A percentile compares a stretch with the other conserved stretches of the same genome.
These are phyloP conservation scores for Coleophora deauratella DNA, from an alignment of 2,888 invertebrate genomes.

Conservation along the genomic window DNA sequence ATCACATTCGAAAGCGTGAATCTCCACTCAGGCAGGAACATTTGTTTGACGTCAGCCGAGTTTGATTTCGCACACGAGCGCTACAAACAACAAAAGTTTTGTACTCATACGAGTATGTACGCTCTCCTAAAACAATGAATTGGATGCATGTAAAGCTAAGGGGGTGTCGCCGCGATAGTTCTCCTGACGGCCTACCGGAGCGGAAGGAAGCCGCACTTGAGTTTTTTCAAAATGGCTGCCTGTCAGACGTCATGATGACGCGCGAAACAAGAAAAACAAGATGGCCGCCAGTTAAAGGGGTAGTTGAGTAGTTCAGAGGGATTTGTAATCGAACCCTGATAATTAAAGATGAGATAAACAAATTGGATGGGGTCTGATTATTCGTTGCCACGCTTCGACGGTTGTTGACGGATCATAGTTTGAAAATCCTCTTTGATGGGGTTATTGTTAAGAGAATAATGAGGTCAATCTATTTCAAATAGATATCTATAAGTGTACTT, in stretches of 20 bases:
- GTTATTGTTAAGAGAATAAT: too few species aligned
- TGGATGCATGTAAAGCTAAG: constrained; percentile 64
- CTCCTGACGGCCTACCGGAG: constrained; percentile 64
- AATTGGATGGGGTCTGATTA: background rate
- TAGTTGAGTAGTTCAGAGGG: constrained; percentile 32
- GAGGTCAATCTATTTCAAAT: too few species aligned
- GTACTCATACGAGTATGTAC: constrained; percentile 34
- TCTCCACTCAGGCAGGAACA: too few species aligned
- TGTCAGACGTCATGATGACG: constrained; percentile 61
- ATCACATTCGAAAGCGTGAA: too few species aligned
- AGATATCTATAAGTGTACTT: too few species aligned
- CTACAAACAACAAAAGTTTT: constrained; percentile 59
- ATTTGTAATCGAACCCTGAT: constrained; percentile 22
- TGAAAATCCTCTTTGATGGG: too few species aligned
- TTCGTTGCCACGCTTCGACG: background rate
- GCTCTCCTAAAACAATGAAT: constrained; percentile 65
- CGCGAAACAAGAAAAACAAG: constrained; percentile 56
- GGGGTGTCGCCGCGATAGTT: constrained; percentile 66
- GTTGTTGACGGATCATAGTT: too few species aligned
- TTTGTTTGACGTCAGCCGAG: constrained; percentile 27
- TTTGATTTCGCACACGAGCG: constrained; percentile 39
- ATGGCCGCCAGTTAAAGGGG: constrained; percentile 53
- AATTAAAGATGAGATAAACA: constrained; percentile 10
- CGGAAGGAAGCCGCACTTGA: constrained; percentile 70
- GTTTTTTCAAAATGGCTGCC: constrained; percentile 71